Conservation (phyloP, 1,140 invertebrate species). For the Cephus cinctus region DNA sequence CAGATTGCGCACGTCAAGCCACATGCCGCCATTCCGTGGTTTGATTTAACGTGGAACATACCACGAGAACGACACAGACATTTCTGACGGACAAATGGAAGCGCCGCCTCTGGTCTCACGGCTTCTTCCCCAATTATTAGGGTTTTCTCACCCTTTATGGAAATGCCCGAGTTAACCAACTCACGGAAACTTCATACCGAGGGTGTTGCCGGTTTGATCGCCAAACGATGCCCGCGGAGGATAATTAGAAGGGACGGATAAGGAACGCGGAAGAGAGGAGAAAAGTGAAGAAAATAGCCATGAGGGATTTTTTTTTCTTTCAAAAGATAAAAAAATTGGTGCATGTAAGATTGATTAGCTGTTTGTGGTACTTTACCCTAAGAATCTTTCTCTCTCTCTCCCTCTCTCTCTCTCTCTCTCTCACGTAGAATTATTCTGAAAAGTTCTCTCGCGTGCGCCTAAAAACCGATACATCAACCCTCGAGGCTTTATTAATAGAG, state of each 20-base stretch:
- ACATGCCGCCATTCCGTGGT: slow-evolving; percentile 37
- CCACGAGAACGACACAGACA: slow-evolving; percentile 13
- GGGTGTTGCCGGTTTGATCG: no score
- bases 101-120: not conserved
- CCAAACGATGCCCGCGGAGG: no score
- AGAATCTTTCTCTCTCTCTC: not conserved
- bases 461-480: slow-evolving; percentile 19
- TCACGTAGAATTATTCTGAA: slow-evolving; percentile 3
- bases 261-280: no score
- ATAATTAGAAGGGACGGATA: no score
- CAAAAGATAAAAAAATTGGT: not conserved
- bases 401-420: not conserved
- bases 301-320: not conserved
- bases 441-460: not conserved
- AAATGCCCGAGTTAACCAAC: no score
- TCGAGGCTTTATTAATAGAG: slow-evolving; percentile 15
- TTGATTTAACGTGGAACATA: slow-evolving; percentile 20
- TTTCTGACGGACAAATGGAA: slow-evolving; percentile 13
- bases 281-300: not conserved
- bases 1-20: slow-evolving; percentile 46
- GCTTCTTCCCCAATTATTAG: no score
- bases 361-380: not conserved
- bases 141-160: slow-evolving; percentile 6
- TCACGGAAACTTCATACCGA: no score
- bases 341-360: no score